Conservation (phyloP, 2,888 invertebrate species). For the Yponomeuta cagnagella region DNA sequence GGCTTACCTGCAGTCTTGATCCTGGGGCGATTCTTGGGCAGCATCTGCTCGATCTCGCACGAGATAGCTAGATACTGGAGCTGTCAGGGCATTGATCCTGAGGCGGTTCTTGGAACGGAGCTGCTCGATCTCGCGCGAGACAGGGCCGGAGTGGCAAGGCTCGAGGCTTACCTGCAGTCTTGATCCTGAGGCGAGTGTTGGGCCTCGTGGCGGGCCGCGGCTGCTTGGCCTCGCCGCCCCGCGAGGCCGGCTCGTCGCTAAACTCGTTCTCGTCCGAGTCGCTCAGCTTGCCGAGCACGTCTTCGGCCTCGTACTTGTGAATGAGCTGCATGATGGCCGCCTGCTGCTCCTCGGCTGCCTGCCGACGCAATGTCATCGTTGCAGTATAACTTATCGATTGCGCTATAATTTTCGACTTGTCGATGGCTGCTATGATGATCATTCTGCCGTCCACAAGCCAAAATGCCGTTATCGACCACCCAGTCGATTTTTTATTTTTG, state of each 20-base stretch:
- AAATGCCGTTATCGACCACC: no score
- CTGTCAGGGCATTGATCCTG: neutral
- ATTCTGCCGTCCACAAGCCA: no score
- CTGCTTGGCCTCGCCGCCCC: slow-evolving; percentile 38
- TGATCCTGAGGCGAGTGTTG: slow-evolving; percentile 71
- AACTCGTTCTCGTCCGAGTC: slow-evolving; percentile 62
- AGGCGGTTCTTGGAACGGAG: neutral
- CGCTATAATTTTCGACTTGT: no score
- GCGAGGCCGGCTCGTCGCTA: slow-evolving; percentile 41
- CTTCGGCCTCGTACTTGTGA: slow-evolving; percentile 73
- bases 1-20: no score
- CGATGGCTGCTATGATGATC: no score
- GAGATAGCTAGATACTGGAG: no score
- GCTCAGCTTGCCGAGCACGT: slow-evolving; percentile 67
- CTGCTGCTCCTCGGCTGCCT: slow-evolving; percentile 84
- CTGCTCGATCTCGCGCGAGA: neutral
- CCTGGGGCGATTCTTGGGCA: no score
- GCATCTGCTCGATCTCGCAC: no score
- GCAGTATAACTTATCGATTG: no score
- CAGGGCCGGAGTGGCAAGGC: neutral
- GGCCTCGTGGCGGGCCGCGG: slow-evolving; percentile 59
- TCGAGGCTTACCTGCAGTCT: slow-evolving; percentile 41
- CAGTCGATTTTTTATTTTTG: no score
- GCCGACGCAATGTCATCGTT: slow-evolving; percentile 7
- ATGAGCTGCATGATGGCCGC: slow-evolving; percentile 74